A percentile compares a stretch with the other conserved stretches of the same genome.
These are phyloP conservation scores for Erebia epiphron DNA, from an alignment of 2,888 invertebrate genomes.

Conservation along the genomic window DNA sequence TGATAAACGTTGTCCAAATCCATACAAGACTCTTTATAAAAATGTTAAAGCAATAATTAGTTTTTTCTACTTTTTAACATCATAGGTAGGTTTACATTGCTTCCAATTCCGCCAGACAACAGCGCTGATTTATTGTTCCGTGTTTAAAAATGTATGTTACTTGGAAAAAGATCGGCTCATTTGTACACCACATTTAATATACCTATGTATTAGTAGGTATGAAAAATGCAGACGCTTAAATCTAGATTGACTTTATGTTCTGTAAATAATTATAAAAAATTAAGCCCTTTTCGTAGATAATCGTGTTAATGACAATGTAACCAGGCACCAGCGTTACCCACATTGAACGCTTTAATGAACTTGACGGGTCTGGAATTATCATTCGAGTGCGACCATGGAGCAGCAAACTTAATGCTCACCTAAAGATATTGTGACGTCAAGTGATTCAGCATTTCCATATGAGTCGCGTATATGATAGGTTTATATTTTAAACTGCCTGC, in stretches of 20 bases:
- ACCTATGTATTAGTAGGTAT: constrained; percentile 9
- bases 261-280: constrained; percentile 42
- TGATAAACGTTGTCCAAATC: too few species aligned
- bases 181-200: constrained; percentile 14
- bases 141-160: constrained; percentile 14
- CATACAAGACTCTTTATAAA: too few species aligned
- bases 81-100: not conserved
- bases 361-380: constrained; percentile 34
- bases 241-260: constrained; percentile 35
- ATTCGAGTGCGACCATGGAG: not conserved
- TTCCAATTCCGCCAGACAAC: constrained; percentile 11
- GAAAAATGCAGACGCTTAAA: constrained; percentile 30
- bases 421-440: too few species aligned
- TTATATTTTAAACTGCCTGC: too few species aligned
- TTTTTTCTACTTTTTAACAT: not conserved
- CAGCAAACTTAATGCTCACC: not conserved
- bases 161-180: constrained; percentile 12
- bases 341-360: constrained; percentile 42
- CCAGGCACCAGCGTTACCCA: constrained; percentile 41
- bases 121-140: constrained; percentile 16
- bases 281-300: constrained; percentile 43
- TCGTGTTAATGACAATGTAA: constrained; percentile 41
- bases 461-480: too few species aligned
- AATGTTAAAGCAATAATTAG: too few species aligned
- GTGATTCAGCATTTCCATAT: too few species aligned